These are phyloP conservation scores for Listronotus bonariensis DNA, from an alignment of 1,140 invertebrate species.

Conservation along the genomic window DNA sequence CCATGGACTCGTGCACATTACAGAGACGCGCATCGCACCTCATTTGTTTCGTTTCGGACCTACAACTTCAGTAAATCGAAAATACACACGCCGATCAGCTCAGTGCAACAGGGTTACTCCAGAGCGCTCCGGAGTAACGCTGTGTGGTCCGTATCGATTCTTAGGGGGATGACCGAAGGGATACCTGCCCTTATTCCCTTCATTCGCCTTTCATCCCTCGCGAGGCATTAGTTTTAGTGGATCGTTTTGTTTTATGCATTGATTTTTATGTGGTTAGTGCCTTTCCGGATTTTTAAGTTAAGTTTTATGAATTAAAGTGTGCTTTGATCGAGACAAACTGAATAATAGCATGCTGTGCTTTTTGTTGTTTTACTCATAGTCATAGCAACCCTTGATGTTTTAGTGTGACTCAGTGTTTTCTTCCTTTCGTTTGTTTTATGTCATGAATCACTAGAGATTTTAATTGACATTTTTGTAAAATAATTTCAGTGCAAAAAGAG, in stretches of 20 bases:
- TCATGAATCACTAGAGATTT: too few species aligned
- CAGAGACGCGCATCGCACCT: not conserved
- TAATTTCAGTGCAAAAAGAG: too few species aligned
- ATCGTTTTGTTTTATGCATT: not conserved
- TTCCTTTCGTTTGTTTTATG: too few species aligned
- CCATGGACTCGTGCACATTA: constrained; percentile 5
- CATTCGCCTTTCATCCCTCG: not conserved
- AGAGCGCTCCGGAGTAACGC: not conserved
- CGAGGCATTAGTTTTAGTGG: not conserved
- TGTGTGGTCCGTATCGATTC: not conserved
- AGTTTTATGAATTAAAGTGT: constrained; percentile 5
- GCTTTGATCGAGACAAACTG: not conserved
- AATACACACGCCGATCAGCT: constrained; percentile 4
- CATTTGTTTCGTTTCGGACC: constrained; percentile 15
- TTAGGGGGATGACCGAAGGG: not conserved
- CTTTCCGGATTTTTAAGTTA: not conserved
- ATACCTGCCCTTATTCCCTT: not conserved
- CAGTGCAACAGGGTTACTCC: not conserved
- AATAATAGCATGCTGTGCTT: not conserved
- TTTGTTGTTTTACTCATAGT: not conserved
- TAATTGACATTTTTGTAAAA: too few species aligned
- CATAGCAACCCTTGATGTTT: too few species aligned
- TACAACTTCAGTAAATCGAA: constrained; percentile 5
- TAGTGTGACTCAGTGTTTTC: too few species aligned
- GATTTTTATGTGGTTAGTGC: not conserved